phyloP scores from a whole-genome alignment of 2,888 invertebrate species.

The Ametastegia equiseti region DNA sequence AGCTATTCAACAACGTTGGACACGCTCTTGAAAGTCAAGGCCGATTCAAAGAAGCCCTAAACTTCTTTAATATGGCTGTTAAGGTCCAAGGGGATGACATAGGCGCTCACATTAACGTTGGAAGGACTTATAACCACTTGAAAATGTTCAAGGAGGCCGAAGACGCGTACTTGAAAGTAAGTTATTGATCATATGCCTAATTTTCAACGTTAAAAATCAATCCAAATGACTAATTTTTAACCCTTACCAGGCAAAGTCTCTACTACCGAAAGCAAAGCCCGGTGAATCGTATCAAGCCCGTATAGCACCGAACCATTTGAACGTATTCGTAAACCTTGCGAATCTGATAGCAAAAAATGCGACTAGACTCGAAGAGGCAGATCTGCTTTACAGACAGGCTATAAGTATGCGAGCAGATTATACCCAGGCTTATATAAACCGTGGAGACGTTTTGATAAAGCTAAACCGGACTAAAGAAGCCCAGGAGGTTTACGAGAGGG shows the following conservation, averaged over 20 bases:
- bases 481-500: conserved; percentile 95
- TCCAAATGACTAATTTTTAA: not conserved
- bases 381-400: conserved; percentile 94
- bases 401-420: conserved; percentile 98
- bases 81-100: conserved; percentile 97
- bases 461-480: conserved; percentile 96
- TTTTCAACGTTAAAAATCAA: not conserved
- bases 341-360: conserved; percentile 96
- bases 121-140: conserved; percentile 94
- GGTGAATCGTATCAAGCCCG: conserved; percentile 97
- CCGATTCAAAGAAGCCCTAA: conserved; percentile 86
- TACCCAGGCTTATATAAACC: conserved; percentile 96
- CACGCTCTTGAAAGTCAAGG: conserved; percentile 93
- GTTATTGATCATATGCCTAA: conserved; percentile 17
- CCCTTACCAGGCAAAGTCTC: conserved; percentile 84
- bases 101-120: conserved; percentile 98
- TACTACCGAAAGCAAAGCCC: conserved; percentile 93
- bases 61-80: conserved; percentile 95
- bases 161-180: conserved; percentile 90
- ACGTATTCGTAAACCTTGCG: conserved; percentile 96
- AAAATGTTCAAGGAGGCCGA: conserved; percentile 94
- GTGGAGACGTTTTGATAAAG: conserved; percentile 97
- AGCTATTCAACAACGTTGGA: conserved; percentile 97
- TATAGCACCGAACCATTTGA: conserved; percentile 96
- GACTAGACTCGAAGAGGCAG: conserved; percentile 95